Conservation (phyloP, 2,113 vertebrate genomes). For the Percopsis transmontana region DNA sequence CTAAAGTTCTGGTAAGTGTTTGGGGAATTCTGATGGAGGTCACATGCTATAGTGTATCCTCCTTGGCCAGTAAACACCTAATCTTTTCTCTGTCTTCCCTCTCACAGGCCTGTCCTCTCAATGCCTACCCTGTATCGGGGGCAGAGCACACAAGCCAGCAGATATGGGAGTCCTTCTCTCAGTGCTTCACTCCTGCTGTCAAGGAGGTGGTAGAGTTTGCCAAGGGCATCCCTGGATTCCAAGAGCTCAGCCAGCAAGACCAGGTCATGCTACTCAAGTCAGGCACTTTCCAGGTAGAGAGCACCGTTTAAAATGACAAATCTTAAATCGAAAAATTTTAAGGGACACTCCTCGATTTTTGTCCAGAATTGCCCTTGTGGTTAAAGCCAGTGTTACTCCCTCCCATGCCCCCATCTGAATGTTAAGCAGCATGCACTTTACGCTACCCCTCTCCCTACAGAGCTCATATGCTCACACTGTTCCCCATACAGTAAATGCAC, state of each 20-base stretch:
- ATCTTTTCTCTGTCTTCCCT: conserved; percentile 18
- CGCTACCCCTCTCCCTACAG: no score
- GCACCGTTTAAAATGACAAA: neutral
- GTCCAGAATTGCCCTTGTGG: no score
- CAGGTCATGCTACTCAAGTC: conserved; percentile 84
- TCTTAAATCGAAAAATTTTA: no score
- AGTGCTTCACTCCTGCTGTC: conserved; percentile 82
- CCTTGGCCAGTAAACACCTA: neutral
- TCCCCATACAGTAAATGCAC: no score
- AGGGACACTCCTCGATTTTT: no score
- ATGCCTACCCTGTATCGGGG: conserved; percentile 75
- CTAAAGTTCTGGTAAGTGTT: conserved; percentile 79
- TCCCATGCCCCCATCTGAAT: no score
- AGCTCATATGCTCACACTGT: no score
- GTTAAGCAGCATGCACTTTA: no score
- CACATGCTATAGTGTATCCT: neutral
- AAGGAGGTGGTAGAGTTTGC: conserved; percentile 83
- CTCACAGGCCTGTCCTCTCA: conserved; percentile 80
- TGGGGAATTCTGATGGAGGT: neutral
- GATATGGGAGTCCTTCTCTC: conserved; percentile 82
- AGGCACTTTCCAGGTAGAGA: conserved; percentile 81
- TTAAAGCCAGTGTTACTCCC: no score
- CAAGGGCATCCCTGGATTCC: conserved; percentile 83
- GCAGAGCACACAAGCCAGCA: conserved; percentile 73
- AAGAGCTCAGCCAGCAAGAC: conserved; percentile 80